These are phyloP conservation scores for Metopolophium dirhodum DNA, from an alignment of 1,140 invertebrate genomes.

Conservation along the genomic window DNA sequence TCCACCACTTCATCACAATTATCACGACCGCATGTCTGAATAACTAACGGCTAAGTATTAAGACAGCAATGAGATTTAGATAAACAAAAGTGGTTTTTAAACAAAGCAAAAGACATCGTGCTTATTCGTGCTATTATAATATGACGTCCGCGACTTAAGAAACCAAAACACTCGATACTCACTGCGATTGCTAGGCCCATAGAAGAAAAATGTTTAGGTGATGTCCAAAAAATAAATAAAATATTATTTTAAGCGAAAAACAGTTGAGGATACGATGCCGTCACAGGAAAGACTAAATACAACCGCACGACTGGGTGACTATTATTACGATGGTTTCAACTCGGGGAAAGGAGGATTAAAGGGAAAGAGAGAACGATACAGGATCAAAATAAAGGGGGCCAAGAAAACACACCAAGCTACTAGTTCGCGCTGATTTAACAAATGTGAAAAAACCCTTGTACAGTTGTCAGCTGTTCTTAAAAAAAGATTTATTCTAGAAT, in stretches of 20 bases:
- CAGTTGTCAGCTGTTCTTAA: neutral
- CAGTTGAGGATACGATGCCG: neutral
- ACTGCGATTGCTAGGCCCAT: conserved; percentile 3
- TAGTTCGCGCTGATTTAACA: neutral
- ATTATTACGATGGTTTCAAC: neutral
- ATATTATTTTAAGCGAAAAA: neutral
- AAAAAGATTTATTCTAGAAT: neutral
- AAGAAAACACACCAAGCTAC: neutral
- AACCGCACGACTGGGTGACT: neutral
- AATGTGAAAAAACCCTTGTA: neutral
- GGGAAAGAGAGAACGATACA: neutral
- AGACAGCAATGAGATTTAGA: neutral
- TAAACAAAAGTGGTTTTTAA: neutral
- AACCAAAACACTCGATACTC: neutral
- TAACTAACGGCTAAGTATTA: neutral
- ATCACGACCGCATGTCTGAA: neutral
- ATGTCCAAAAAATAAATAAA: neutral
- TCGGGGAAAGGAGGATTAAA: conserved; percentile 26
- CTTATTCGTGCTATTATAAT: neutral
- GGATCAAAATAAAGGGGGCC: neutral
- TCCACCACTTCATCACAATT: neutral
- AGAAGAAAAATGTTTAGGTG: neutral
- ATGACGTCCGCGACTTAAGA: neutral
- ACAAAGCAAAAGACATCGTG: neutral
- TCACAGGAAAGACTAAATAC: conserved; percentile 18